Base-by-base conservation (phyloP, 35 echinoderm and acorn worm genomes). In the Heliocidaris tuberculata region DNA sequence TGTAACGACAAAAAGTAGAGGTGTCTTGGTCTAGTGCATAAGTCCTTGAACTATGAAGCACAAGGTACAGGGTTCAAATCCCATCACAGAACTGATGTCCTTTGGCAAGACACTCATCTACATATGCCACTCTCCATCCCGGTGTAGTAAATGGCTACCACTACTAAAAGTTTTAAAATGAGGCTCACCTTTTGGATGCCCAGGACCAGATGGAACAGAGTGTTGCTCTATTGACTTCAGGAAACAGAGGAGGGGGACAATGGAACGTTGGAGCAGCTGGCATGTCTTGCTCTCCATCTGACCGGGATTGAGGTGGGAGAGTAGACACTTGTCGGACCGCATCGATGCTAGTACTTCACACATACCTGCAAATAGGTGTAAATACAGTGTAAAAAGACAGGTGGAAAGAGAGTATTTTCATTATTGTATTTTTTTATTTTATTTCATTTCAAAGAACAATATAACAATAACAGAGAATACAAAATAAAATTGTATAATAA, bases 231-330 rank as follows among this genome's bases (percentile, higher is more conserved):
- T 50, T 15, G 95, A 86, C 85, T 48, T 86, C 9, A 94, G 95
- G 11, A 96, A 93, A 30, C 95, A 90, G 48, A 96, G 93, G 24
- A 96, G 93, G 70, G 95, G 95, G 90, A 94, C 88, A 31, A 94
- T 61, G 48, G 93, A 78, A 42, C 50, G 93, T 71, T 96, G 95
- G 95, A 96, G 94, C 21, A 96, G 95, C 95, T 94, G 93, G 50
- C 95, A 96, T 13, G 95, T 96, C 86, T 59, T 94, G 95, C 95
- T 96, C 50, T 93, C 91, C 91, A 93, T 93, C 50, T 93, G 91
- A 17, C 95, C 95, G 6, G 94, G 85, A 13, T 90, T 30, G 59
- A 94, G 94, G 92, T 60, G 60, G 31, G 95, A 96, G 87, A 90
- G 87, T 30, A 96, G 88, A 94, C 95, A 96, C 93, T 96, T 96